These are phyloP conservation scores for Lichenostomus cassidix DNA, from an alignment of 2,113 vertebrate genomes.

Conservation along the genomic window DNA sequence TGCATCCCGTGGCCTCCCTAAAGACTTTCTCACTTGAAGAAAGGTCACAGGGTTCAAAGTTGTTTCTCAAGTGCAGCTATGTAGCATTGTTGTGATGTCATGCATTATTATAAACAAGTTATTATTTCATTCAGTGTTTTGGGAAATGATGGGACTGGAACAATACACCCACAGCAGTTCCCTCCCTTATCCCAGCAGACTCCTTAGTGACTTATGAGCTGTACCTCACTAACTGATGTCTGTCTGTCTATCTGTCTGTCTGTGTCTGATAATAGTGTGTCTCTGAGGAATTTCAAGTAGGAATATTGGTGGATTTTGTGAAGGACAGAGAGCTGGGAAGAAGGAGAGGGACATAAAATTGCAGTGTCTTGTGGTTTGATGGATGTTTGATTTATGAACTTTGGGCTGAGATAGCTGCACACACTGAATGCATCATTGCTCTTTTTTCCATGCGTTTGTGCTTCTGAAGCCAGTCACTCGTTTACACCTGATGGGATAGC, in stretches of 20 bases:
- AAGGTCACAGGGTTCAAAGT: conserved; percentile 12
- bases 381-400: background rate
- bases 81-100: conserved; percentile 16
- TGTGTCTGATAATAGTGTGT: background rate
- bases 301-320: background rate
- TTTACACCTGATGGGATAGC: background rate
- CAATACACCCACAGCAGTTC: conserved; percentile 39
- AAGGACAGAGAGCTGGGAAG: background rate
- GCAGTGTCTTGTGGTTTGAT: background rate
- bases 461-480: background rate
- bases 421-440: background rate
- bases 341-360: background rate
- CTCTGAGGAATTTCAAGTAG: background rate
- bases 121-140: conserved; percentile 43
- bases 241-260: background rate
- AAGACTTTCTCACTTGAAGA: background rate
- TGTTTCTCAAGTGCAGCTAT: conserved; percentile 19
- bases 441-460: background rate
- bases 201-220: background rate
- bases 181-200: conserved; percentile 3
- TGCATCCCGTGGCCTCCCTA: background rate
- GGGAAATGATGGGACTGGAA: conserved; percentile 40
- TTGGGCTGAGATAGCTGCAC: background rate
- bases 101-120: conserved; percentile 14
- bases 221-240: background rate